A percentile compares a stretch with the other conserved stretches of the same genome.
Evolutionary conservation across 2,888 invertebrate species (phyloP).

Genomic region (Acrocera orbiculus): DNA sequence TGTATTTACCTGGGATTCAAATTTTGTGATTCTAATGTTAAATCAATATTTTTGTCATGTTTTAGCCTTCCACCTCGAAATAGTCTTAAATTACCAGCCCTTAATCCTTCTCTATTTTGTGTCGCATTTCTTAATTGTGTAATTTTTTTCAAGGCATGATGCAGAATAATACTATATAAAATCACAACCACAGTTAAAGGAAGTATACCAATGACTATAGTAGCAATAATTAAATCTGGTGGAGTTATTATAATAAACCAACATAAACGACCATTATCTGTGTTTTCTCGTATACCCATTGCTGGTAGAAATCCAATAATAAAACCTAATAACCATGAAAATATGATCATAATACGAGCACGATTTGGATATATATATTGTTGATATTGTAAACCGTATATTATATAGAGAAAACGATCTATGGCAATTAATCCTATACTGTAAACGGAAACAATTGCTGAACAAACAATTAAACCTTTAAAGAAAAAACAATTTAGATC

Average conservation of each 20-base stretch:
- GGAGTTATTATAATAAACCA: conserved; percentile 41
- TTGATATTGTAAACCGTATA: conserved; percentile 45
- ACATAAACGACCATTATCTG: conserved; percentile 36
- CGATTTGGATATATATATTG: conserved; percentile 40
- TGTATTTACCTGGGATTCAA: no score
- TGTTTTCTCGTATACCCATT: conserved; percentile 39
- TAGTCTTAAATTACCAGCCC: conserved; percentile 21
- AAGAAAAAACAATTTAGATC: conserved; percentile 9
- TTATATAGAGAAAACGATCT: conserved; percentile 45
- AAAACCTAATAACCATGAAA: conserved; percentile 40
- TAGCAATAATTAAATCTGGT: conserved; percentile 36
- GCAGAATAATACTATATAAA: conserved; percentile 40
- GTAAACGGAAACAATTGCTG: conserved; percentile 44
- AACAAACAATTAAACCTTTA: conserved; percentile 43
- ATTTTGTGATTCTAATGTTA: no score
- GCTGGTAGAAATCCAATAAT: conserved; percentile 41
- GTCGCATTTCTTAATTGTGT: conserved; percentile 31
- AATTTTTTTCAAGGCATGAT: conserved; percentile 38
- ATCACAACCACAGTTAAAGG: conserved; percentile 33
- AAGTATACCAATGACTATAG: conserved; percentile 36
- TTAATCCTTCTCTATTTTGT: conserved; percentile 24
- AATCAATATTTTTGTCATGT: no score
- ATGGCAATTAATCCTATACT: conserved; percentile 44
- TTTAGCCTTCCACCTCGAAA: conserved; percentile 19
- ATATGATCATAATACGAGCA: conserved; percentile 36